Evolutionary conservation across 2,797 vertebrate species (phyloP).

Genomic region (Acanthurus lineatus): DNA sequence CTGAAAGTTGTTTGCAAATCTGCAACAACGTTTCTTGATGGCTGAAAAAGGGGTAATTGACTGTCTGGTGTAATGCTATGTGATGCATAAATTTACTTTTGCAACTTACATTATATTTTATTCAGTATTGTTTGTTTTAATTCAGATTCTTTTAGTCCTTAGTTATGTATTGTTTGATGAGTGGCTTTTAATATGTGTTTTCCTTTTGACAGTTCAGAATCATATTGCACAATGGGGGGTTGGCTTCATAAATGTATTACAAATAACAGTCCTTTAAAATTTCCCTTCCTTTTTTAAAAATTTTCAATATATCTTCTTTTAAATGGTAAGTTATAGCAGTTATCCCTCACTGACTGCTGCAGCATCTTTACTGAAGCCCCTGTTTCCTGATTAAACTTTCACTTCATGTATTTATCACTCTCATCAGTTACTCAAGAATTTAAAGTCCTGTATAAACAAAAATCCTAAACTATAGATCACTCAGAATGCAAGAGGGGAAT

Average conservation of each 20-base stretch:
- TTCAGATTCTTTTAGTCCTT: background rate
- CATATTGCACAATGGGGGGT: background rate
- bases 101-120: background rate
- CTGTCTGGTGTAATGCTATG: background rate
- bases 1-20: background rate
- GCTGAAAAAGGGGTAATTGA: background rate
- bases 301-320: too few relatives aligned
- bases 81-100: background rate
- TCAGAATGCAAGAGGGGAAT: too few relatives aligned
- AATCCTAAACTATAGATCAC: too few relatives aligned
- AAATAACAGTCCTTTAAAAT: background rate
- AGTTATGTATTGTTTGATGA: background rate
- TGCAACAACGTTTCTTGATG: background rate
- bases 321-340: too few relatives aligned
- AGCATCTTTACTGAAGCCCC: background rate
- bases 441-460: too few relatives aligned
- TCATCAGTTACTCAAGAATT: too few relatives aligned
- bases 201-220: background rate
- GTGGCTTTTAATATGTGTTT: too few relatives aligned
- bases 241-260: background rate
- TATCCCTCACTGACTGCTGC: background rate
- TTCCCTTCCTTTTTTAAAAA: background rate
- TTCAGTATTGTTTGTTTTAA: background rate
- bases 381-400: too few relatives aligned
- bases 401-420: too few relatives aligned